Evolutionary conservation across 2,113 vertebrate genomes (phyloP), one percentile per base, ranked within the genome.

Genomic region (Tetrax tetrax): DNA sequence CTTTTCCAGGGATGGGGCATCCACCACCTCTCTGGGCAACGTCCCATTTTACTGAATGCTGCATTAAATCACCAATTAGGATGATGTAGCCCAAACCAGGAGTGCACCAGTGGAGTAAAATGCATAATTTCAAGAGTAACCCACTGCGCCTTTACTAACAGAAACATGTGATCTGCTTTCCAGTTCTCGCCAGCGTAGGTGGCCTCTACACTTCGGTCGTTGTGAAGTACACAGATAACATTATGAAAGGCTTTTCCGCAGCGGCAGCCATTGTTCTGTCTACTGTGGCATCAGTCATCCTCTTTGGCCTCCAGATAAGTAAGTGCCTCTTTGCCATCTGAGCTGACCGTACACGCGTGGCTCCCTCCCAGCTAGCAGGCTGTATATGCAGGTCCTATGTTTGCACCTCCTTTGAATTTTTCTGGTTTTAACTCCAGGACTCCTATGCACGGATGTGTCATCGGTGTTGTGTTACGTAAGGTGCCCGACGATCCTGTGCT

Each of bases 141-240:
- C 22, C 68, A 2, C 37, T n/a, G 22, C 37, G 74, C 41, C n/a
- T 79, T 79, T 31, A 43, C 68, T 95, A 50, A 90, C 1, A 68
- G 57, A 77, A 61, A 19, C 37, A 8, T 15, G 18, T 83, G 93
- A 48, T 65, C 77, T 97, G 28, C 87, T 76, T 93, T 48, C 37
- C 94, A 99, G 99, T 99, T 54, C 97, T 99, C 27, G 98, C 99
- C 85, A 99, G 99, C 9, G 98, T 99, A 21, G 99, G 99, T 11
- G 99, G 99, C 25, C 97, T 99, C 75, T 99, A 99, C 97, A 99
- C 99, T 1, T 99, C 99, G 0, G 96, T 99, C 2, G 99, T 99
- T 83, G 99, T 99, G 75, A 99, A 99, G 95, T 99, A 99, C 96
- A 99, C 99, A 0, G 99, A 99, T 95, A 99, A 99, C 94, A 99